Conservation (phyloP, 2,888 invertebrate species). For the Drosophila fungiperda region DNA sequence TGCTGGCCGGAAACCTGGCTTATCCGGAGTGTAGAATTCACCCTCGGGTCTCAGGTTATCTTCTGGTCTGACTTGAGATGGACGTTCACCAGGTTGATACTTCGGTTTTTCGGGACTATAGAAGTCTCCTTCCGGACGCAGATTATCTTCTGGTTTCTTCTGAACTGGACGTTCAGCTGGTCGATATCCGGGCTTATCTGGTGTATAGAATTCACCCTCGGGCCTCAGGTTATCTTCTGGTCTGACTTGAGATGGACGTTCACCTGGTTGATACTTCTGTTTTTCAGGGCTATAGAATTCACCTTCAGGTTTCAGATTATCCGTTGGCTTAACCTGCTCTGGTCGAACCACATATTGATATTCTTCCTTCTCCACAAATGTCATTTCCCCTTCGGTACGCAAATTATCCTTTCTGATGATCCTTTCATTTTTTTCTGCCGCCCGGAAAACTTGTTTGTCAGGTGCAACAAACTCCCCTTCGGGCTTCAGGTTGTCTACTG, state of each 20-base stretch:
- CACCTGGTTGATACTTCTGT: conserved; percentile 85
- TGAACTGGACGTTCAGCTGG: conserved; percentile 75
- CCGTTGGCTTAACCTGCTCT: conserved; percentile 84
- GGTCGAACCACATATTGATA: conserved; percentile 86
- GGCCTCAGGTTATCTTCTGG: conserved; percentile 86
- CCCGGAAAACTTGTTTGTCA: conserved; percentile 84
- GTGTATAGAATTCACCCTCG: conserved; percentile 87
- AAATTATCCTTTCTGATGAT: conserved; percentile 86
- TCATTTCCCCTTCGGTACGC: conserved; percentile 86
- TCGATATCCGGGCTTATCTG: conserved; percentile 74
- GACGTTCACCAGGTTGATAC: conserved; percentile 82
- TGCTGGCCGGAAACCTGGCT: conserved; percentile 77
- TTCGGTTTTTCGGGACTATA: conserved; percentile 82
- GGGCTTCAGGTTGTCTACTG: conserved; percentile 87
- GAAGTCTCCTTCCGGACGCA: conserved; percentile 86
- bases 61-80: conserved; percentile 85
- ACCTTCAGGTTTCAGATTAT: conserved; percentile 87
- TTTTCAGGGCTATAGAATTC: conserved; percentile 86
- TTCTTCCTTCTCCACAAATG: conserved; percentile 84
- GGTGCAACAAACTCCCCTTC: conserved; percentile 86
- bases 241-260: conserved; percentile 85
- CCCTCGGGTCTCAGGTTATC: conserved; percentile 85
- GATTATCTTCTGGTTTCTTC: conserved; percentile 84
- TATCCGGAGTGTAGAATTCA: conserved; percentile 86
- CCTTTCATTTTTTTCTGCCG: conserved; percentile 86